Evolutionary conservation across 2,888 invertebrate genomes (phyloP).

Genomic region (Lepidonotus clava): DNA sequence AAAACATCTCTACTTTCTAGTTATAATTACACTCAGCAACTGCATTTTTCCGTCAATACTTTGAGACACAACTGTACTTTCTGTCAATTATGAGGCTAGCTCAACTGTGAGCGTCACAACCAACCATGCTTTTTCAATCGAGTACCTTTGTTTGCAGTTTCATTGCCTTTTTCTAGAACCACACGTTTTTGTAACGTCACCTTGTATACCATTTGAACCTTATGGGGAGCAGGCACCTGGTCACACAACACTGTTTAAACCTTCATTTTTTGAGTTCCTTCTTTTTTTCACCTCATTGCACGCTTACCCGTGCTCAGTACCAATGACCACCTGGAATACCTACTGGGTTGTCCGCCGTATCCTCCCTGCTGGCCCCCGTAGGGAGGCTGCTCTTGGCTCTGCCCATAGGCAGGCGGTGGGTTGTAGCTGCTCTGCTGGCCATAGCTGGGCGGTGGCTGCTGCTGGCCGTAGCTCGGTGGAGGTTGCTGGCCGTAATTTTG

Average conservation of each 20-base stretch:
- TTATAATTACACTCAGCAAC: too few relatives aligned
- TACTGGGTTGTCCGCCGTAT: conserved; percentile 42
- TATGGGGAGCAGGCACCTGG: too few relatives aligned
- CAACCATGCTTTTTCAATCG: too few relatives aligned
- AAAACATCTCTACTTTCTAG: too few relatives aligned
- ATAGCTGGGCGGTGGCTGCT: conserved; percentile 16
- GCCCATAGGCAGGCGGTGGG: conserved; percentile 26
- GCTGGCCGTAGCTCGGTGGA: conserved; percentile 46
- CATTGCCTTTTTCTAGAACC: too few relatives aligned
- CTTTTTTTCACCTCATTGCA: neutral
- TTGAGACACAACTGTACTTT: too few relatives aligned
- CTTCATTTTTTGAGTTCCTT: neutral
- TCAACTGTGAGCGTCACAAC: too few relatives aligned
- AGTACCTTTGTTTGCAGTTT: too few relatives aligned
- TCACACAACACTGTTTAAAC: neutral
- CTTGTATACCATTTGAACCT: too few relatives aligned
- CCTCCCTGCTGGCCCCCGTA: neutral
- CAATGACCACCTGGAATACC: neutral
- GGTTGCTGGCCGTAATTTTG: conserved; percentile 45
- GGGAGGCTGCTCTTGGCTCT: conserved; percentile 29
- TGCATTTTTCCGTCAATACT: too few relatives aligned
- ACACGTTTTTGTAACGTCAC: too few relatives aligned
- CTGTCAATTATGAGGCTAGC: too few relatives aligned
- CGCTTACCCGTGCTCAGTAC: neutral
- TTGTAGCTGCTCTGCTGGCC: conserved; percentile 45